Percentiles rank a stretch among this genome's conserved stretches.
Conservation (phyloP, 2,888 invertebrate species). For the Emmelina monodactyla region DNA sequence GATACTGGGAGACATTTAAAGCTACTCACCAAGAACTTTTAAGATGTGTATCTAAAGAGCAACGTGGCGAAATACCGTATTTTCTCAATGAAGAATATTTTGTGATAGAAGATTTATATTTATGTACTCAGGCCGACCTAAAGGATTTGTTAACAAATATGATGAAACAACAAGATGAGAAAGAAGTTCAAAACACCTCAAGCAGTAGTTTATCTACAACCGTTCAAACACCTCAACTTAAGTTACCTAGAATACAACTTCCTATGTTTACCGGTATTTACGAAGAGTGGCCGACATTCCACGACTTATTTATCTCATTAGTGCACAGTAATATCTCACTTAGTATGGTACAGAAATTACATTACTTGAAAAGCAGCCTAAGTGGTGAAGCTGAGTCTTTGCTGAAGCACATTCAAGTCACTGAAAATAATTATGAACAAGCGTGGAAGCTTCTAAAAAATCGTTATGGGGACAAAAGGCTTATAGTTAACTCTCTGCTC, state of each 20-base stretch:
- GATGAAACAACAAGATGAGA: no score
- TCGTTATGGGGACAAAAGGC: constrained; percentile 7
- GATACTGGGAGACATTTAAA: no score
- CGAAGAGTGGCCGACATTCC: constrained; percentile 10
- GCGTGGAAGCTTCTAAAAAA: constrained; percentile 7
- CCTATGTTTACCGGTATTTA: constrained; percentile 11
- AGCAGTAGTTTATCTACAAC: no score
- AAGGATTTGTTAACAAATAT: no score
- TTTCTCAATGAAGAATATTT: no score
- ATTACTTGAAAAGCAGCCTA: constrained; percentile 9
- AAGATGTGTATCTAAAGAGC: no score
- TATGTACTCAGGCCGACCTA: no score
- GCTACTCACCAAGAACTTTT: no score
- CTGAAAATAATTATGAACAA: constrained; percentile 10
- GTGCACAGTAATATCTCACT: constrained; percentile 7
- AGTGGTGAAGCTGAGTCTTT: constrained; percentile 9
- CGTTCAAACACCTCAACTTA: no score
- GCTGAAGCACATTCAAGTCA: constrained; percentile 9
- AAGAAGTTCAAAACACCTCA: no score
- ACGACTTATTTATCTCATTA: constrained; percentile 10
- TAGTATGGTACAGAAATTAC: constrained; percentile 9
- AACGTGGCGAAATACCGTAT: no score
- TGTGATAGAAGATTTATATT: no score
- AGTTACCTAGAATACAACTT: constrained; percentile 11
- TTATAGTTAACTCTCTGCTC: constrained; percentile 7